Base-by-base conservation (phyloP, 2,113 vertebrate species). In the Pomatorhinus ruficollis region DNA sequence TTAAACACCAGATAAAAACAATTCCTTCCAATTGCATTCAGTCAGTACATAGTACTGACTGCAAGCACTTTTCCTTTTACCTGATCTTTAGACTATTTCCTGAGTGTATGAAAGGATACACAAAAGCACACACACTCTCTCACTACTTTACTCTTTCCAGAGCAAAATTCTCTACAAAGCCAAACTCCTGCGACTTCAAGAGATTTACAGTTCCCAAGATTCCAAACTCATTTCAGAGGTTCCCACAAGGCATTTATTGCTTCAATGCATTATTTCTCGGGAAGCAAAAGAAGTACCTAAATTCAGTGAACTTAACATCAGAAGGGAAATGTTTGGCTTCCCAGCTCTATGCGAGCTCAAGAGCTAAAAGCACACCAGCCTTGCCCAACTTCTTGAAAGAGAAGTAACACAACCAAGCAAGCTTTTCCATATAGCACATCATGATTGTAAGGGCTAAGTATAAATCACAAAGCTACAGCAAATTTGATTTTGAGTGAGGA, bases 311-410 rank as follows among this genome's bases (percentile, higher is more conserved):
- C 22, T 81, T 24, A 49, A 16, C 40, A 78, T 42, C 47, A 19
- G 31, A 87, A 77, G 4, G 16, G 31, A 90, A 74, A 65, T 0
- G 3, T 42, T 37, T 35, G 31, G 28, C 10, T 65, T 17, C 40
- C 11, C 44, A 56, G 64, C 19, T 70, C 13, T 50, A 7, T 1
- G 3, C 31, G 74, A 83, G 11, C 15, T 87, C 2, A 0, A 0
- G 22, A 68, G 15, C 20, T 81, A 66, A 79, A 81, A 83, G n/a
- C 33, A 63, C 22, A 79, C 11, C 25, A 75, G 42, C 19, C 64
- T 24, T 49, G 49, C 5, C 35, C 31, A 82, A 19, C 35, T 63
- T 54, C 52, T 35, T 35, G 27, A 72, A 86, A 72, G 12, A 31
- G 2, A 80, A 77, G 27, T 44, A 60, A 60, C 16, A 63, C 4